Percentiles rank a stretch among this genome's conserved stretches.
Conservation (phyloP, 1,140 invertebrate species). For the Helicoverpa armigera region DNA sequence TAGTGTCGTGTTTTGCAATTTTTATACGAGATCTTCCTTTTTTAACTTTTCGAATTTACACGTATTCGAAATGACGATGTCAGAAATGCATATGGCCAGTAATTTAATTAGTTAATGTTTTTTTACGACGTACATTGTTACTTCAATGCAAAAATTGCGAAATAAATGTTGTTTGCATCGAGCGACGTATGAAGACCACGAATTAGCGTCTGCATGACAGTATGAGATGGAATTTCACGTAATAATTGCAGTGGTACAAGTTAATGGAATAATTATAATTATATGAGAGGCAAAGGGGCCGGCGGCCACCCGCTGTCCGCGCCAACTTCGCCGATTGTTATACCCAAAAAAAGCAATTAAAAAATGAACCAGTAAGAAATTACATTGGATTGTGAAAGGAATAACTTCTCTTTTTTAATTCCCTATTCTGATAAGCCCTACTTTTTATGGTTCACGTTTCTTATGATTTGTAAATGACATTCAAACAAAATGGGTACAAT, state of each 20-base stretch:
- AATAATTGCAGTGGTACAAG: constrained; percentile 80
- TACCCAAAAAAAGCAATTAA: constrained; percentile 83
- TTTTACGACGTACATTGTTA: constrained; percentile 13
- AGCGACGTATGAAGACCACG: constrained; percentile 56
- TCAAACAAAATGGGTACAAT: constrained; percentile 57
- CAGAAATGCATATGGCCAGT: constrained; percentile 24
- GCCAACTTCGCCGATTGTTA: constrained; percentile 75
- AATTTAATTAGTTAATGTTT: constrained; percentile 27
- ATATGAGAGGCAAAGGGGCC: constrained; percentile 74
- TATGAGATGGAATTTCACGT: constrained; percentile 74
- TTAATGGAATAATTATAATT: constrained; percentile 86
- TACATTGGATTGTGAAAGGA: constrained; percentile 68
- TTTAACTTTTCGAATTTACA: constrained; percentile 25
- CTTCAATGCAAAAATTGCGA: constrained; percentile 22
- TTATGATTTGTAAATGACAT: constrained; percentile 63
- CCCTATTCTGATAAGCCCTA: constrained; percentile 53
- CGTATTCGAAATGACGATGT: constrained; percentile 19
- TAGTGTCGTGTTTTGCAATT: constrained; percentile 11
- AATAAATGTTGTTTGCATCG: constrained; percentile 24
- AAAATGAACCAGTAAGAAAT: constrained; percentile 74
- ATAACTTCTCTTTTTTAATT: constrained; percentile 55
- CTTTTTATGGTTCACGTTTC: constrained; percentile 56
- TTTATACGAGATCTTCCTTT: constrained; percentile 11
- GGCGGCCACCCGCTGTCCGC: constrained; percentile 79
- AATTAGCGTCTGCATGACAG: constrained; percentile 59